Conservation (phyloP, 2,888 invertebrate genomes). For the Rotaria sp. region DNA sequence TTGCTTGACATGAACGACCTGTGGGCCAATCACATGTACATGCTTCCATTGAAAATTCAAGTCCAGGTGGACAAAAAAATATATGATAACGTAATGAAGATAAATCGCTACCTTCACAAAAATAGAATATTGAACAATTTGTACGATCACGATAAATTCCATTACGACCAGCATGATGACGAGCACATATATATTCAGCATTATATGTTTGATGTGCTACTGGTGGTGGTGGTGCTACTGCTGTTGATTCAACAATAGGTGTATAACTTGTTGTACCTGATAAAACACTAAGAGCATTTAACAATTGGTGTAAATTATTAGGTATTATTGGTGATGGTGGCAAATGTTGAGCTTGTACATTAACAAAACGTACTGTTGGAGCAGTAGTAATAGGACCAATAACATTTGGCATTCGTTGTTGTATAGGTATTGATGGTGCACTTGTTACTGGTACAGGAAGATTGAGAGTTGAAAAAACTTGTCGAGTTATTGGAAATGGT, state of each 20-base stretch:
- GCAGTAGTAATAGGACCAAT: background rate
- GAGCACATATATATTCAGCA: slow-evolving; percentile 8
- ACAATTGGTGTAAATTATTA: slow-evolving; percentile 8
- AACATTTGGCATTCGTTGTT: background rate
- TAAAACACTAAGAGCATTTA: background rate
- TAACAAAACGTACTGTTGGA: background rate
- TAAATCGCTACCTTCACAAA: slow-evolving; percentile 33
- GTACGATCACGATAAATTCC: slow-evolving; percentile 37
- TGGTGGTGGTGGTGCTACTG: background rate
- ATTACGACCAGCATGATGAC: background rate
- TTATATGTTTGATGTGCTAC: slow-evolving; percentile 21
- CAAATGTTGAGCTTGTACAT: background rate
- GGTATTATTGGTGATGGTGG: background rate
- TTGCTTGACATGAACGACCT: background rate
- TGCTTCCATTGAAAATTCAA: slow-evolving; percentile 34
- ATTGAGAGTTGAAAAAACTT: slow-evolving; percentile 7
- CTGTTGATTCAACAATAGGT: background rate
- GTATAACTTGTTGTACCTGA: background rate
- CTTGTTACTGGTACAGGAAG: background rate
- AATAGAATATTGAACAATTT: slow-evolving; percentile 35
- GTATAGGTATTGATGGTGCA: background rate
- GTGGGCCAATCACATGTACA: slow-evolving; percentile 40
- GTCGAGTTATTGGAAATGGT: slow-evolving; percentile 21
- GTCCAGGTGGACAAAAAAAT: slow-evolving; percentile 35
- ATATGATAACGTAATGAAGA: slow-evolving; percentile 28